Base-by-base conservation (phyloP, 2,797 vertebrate species). In the Sebastes elongatus region DNA sequence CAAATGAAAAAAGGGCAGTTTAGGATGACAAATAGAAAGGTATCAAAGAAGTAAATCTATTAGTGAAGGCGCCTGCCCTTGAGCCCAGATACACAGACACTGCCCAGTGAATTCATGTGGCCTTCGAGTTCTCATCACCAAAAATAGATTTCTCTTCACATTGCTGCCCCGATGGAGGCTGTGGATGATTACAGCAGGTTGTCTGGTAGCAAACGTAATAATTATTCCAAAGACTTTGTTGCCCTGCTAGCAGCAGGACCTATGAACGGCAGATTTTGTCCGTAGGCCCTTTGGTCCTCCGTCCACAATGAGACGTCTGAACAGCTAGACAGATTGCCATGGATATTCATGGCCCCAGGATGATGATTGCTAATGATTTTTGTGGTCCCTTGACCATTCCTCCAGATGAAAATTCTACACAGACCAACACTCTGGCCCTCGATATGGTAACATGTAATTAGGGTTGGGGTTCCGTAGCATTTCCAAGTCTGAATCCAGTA, bases 21-120 rank as follows among this genome's bases (percentile, higher is more conserved):
- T 7, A 52, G 30, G 67, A 83, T 78, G 64, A 82, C 60, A 78
- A 76, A 89, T 63, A 75, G 59, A 84, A 77, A 30, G 8, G 27
- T 71, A 52, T 53, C 63, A 72, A n/a, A 78, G 59, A 63, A 69
- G 67, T 78, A 78, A 66, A 80, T 80, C 33, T 69, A 59, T 66
- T 18, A 49, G 62, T 27, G 49, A 73, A 59, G 64, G 67, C n/a
- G 22, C 77, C 30, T 70, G 76, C 56, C 84, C 76, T 76, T 86
- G 64, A 85, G 71, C 33, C 14, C 42, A 38, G n/a, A 57, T 13
- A 71, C 30, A 65, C 38, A 85, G 38, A 42, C 23, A 28, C 28
- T 33, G 30, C 22, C 8, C 20, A 32, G 23, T 33, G 30, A 74
- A 35, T 74, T 65, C 30, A 75, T 23, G 71, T 42, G 22, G 33